These are phyloP conservation scores for Clostera curtula DNA, from an alignment of 2,888 invertebrate genomes.

Conservation along the genomic window DNA sequence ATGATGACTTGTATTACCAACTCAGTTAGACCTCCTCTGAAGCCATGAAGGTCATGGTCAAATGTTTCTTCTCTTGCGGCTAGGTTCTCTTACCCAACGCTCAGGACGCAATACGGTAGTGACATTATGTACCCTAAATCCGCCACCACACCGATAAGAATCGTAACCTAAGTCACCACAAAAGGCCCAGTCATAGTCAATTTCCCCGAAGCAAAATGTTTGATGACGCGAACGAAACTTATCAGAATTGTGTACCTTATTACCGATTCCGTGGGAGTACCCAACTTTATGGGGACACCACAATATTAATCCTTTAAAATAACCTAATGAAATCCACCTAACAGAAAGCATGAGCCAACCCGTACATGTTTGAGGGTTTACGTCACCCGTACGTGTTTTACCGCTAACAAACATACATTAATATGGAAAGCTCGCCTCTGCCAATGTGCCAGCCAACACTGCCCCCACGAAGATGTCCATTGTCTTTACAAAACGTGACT, in stretches of 20 bases:
- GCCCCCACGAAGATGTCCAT: conserved; percentile 73
- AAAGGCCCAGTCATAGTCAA: conserved; percentile 9
- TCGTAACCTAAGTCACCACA: conserved; percentile 12
- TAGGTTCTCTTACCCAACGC: no score
- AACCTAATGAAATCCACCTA: conserved; percentile 32
- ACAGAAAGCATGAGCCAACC: conserved; percentile 42
- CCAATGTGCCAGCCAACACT: conserved; percentile 70
- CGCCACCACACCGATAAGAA: not conserved
- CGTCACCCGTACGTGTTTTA: conserved; percentile 70
- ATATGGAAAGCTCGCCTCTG: conserved; percentile 68
- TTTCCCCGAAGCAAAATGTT: conserved; percentile 11
- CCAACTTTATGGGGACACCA: conserved; percentile 12
- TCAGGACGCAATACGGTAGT: no score
- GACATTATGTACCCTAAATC: no score
- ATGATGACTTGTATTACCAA: no score
- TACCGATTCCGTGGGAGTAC: conserved; percentile 14
- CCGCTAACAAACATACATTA: conserved; percentile 74
- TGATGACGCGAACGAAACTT: conserved; percentile 7
- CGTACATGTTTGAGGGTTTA: conserved; percentile 54
- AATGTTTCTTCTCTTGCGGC: no score
- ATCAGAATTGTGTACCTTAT: conserved; percentile 10
- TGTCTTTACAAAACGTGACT: conserved; percentile 73
- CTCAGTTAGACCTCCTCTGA: no score
- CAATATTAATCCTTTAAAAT: conserved; percentile 20
- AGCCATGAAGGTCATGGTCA: no score